phyloP scores from a whole-genome alignment of 2,888 invertebrate species.

The Syrista parreyssii region DNA sequence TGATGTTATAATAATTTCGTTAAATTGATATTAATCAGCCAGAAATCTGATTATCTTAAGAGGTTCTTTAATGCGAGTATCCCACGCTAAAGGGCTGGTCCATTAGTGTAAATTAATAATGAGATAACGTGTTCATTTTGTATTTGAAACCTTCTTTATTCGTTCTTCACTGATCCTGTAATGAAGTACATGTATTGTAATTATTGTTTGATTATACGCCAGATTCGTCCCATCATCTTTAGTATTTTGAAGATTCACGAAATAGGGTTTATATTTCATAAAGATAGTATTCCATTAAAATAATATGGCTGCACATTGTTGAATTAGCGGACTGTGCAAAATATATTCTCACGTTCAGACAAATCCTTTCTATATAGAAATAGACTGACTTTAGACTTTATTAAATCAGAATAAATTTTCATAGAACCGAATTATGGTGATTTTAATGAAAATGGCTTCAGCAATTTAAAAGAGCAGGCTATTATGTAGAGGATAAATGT shows the following conservation, averaged over 20 bases:
- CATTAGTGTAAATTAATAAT: not conserved
- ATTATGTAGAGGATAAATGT: not conserved
- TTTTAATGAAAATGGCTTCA: not conserved
- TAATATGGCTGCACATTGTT: not conserved
- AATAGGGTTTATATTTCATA: not conserved
- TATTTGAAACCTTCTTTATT: not conserved
- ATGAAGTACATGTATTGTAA: not conserved
- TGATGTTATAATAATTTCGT: not conserved
- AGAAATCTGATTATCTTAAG: not conserved
- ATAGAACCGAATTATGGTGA: not conserved
- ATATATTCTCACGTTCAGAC: not conserved
- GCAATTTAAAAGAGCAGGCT: not conserved
- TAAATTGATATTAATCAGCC: not conserved
- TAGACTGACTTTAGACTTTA: too few species aligned
- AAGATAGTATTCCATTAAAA: not conserved
- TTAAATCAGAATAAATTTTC: not conserved
- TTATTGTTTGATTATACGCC: not conserved
- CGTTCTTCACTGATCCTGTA: not conserved
- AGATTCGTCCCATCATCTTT: not conserved
- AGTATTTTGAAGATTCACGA: not conserved
- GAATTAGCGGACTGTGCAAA: not conserved
- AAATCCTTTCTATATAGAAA: not conserved
- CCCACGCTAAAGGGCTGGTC: not conserved
- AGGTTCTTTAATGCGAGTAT: not conserved
- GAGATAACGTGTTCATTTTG: not conserved